Base-by-base conservation (phyloP, 1,140 invertebrate species). In the Zeugodacus cucurbitae region DNA sequence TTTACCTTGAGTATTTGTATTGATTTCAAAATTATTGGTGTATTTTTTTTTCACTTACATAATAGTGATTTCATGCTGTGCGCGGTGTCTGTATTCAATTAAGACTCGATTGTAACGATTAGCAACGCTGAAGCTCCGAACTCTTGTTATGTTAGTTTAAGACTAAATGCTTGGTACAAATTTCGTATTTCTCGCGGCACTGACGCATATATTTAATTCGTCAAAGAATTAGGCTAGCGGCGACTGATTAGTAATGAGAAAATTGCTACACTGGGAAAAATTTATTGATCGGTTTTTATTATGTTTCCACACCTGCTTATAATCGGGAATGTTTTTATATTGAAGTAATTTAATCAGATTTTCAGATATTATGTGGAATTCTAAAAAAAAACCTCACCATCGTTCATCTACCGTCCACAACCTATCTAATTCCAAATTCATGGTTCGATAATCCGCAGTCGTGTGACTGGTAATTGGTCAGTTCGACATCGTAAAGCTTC, bases 1-100 rank as follows among this genome's bases (percentile, higher is more conserved):
- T 82, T 86, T 58, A 59, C 22, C 44, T 48, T 58, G 57, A 34
- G 32, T 20, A 37, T 86, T 86, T 86, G 26, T 34, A 32, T 86
- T 86, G 32, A 54, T 57, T 26, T 57, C 20, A 44, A 44, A 44
- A 10, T n/a, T 4, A 26, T 57, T 86, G n/a, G n/a, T n/a, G n/a
- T 44, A 44, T 44, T 44, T 44, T 32, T 58, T 86, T 86, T 86
- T n/a, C 11, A 86, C 85, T 86, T 86, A 86, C 85, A 34, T 86
- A 59, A 86, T 59, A 58, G 26, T 4, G 48, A 7, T 86, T 48
- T 86, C 85, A 86, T 86, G 37, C 37, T 86, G 29, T 86, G 57
- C 26, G 5, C 58, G 48, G 57, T 86, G 26, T 20, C 54, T 82
- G 17, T 70, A 32, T 34, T n/a, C 34, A 74, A 37, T 48, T 44